Percentiles rank a stretch among this genome's conserved stretches.
phyloP scores from a whole-genome alignment of 2,888 invertebrate species.

The Heteromurus nitidus region DNA sequence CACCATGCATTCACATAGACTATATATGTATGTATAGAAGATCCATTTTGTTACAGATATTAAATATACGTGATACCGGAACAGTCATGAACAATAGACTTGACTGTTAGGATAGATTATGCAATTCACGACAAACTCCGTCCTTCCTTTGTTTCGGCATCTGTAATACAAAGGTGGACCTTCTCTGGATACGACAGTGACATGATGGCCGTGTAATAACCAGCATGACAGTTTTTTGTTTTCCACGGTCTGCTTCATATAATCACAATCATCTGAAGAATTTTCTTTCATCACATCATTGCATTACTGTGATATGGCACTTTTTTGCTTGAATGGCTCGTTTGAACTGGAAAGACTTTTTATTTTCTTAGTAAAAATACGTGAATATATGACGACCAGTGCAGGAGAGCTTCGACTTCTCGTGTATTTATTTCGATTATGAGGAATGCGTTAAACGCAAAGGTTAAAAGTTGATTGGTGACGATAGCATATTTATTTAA shows the following conservation, averaged over 20 bases:
- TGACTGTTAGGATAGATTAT: no score
- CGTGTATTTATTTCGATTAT: background rate
- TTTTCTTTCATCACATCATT: slow-evolving; percentile 51
- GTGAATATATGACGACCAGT: no score
- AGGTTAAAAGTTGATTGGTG: background rate
- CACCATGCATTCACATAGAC: no score
- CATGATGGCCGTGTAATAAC: slow-evolving; percentile 47
- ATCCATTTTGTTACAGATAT: no score
- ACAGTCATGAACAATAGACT: no score
- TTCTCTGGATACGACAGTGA: slow-evolving; percentile 46
- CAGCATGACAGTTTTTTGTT: slow-evolving; percentile 41
- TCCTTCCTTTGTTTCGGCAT: no score
- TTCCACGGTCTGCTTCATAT: slow-evolving; percentile 38
- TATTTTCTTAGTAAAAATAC: background rate
- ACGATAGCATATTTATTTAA: slow-evolving; percentile 4
- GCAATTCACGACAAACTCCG: no score
- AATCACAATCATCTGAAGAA: slow-evolving; percentile 29
- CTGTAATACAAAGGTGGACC: no score
- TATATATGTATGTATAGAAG: no score
- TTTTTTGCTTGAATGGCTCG: slow-evolving; percentile 57
- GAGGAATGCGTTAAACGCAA: background rate
- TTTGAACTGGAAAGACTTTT: no score
- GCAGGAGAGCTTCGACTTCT: no score
- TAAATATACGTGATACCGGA: no score
- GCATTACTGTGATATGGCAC: slow-evolving; percentile 50